Conservation (phyloP, 2,797 vertebrate genomes). For the Danionella dracula region DNA sequence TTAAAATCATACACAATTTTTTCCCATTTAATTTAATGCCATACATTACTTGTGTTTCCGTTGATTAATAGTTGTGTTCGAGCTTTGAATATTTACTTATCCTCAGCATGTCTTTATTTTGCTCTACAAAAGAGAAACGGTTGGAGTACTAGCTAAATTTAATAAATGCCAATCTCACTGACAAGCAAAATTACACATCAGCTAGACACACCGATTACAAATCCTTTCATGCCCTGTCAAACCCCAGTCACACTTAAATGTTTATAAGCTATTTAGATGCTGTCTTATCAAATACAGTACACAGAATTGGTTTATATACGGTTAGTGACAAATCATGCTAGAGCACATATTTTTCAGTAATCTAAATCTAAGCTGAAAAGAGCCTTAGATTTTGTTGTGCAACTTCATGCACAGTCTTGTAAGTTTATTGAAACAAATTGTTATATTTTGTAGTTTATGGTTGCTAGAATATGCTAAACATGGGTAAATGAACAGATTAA, state of each 20-base stretch:
- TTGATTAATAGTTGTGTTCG: not conserved
- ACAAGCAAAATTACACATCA: conserved; percentile 34
- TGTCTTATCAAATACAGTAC: not conserved
- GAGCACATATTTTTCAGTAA: no score
- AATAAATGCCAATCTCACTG: conserved; percentile 44
- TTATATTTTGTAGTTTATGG: no score
- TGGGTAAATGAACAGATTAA: no score
- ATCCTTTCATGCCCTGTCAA: conserved; percentile 40
- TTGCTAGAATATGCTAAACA: no score
- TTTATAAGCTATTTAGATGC: conserved; percentile 2
- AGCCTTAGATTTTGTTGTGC: no score
- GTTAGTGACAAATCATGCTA: no score
- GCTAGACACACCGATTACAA: conserved; percentile 35
- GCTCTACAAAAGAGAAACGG: conserved; percentile 2
- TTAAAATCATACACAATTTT: no score
- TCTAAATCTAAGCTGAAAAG: no score
- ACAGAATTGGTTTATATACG: not conserved
- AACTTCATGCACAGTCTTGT: no score
- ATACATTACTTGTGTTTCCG: not conserved
- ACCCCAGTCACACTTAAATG: conserved; percentile 40
- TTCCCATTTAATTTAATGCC: no score
- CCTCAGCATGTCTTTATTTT: not conserved
- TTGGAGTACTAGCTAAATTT: conserved; percentile 34
- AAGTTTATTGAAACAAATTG: no score
- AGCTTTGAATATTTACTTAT: not conserved